Conservation (phyloP, 2,797 vertebrate species). For the Propithecus deckenii region DNA sequence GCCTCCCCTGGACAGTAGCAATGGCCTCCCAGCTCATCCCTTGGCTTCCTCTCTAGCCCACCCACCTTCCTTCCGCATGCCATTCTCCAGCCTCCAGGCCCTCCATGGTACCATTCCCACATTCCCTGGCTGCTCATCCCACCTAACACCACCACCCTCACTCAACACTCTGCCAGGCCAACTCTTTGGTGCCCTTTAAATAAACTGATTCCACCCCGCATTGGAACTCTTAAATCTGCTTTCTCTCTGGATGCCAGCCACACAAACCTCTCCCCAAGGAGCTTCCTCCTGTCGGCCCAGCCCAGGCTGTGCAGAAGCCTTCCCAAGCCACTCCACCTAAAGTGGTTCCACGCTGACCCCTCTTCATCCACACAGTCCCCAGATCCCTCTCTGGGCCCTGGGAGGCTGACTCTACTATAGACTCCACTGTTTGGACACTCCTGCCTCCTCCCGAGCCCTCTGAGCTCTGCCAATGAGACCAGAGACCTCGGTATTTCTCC, state of each 20-base stretch:
- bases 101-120: neutral
- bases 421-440: neutral
- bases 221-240: neutral
- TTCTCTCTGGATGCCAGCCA: neutral
- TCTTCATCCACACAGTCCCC: neutral
- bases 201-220: rapidly evolving
- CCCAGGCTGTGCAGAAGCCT: neutral
- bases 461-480: neutral
- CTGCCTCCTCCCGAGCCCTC: neutral
- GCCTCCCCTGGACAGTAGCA: no score
- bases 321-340: neutral
- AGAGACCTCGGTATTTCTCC: neutral
- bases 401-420: neutral
- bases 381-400: neutral
- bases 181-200: neutral
- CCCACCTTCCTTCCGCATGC: neutral
- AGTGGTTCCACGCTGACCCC: neutral
- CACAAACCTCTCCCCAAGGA: neutral
- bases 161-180: neutral
- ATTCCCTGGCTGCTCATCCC: neutral
- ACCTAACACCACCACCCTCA: neutral
- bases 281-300: neutral
- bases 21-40: neutral
- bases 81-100: neutral
- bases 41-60: neutral